Base-by-base conservation (phyloP, 2,888 invertebrate genomes). In the Sphinx pinastri region DNA sequence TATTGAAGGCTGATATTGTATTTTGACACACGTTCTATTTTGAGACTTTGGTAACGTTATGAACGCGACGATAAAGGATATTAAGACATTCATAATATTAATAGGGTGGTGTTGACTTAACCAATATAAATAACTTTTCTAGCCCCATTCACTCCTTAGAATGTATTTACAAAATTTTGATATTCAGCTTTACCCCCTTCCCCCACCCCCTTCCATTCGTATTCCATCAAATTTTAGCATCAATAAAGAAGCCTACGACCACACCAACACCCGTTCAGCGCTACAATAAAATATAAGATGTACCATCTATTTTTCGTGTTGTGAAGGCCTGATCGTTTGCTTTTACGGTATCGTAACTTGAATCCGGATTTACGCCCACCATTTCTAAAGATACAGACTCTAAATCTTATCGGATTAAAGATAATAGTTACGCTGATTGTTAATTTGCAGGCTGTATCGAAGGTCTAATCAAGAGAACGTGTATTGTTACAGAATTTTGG, bases 281-380 rank as follows among this genome's bases (percentile, higher is more conserved):
- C 1, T 19, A 63, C 49, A 63, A 49, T 47, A 63, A 63, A 63
- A 47, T 19, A 63, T 63, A 49, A 49, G 19, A 63, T 63, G 49
- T 63, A 19, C 47, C 49, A 63, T 63, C 49, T 63, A 63, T 63
- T 63, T 49, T 63, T 49, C 63, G 19, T 49, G 47, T 63, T 19
- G 63, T 49, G 63, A 13, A 63, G 47, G 49, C 13, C 19, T 63
- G 49, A 25, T 63, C 63, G 63, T 63, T 63, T 47, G 49, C 49
- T 69, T 69, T 69, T 69, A 69, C 54, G 63, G 52, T 54, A 63
- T 63, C 54, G 69, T 69, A 69, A 69, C 60, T 63, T 54, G 60
- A 69, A 45, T 54, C 19, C 19, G 63, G 69, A 63, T 54, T 69
- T 69, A 69, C 45, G 69, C 60, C 54, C 38, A 45, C 38, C 52